phyloP scores from a whole-genome alignment of 2,797 vertebrate species.

The Philypnodon macrostomus region DNA sequence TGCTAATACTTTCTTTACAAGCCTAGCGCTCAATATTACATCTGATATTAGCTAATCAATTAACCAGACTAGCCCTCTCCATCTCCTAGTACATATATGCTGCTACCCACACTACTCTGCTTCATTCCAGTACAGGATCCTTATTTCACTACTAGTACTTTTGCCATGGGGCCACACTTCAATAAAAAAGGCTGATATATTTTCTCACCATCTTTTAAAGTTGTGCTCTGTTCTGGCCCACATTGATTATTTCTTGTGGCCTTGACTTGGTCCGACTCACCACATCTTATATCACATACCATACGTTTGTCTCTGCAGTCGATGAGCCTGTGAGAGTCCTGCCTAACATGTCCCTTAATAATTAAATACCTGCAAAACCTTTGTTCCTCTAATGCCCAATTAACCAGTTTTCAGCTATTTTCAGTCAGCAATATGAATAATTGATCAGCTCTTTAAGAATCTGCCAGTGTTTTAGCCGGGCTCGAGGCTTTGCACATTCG shows the following conservation, averaged over 20 bases:
- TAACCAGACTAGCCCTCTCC: no score
- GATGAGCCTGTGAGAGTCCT: slow-evolving; percentile 50
- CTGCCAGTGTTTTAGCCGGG: slow-evolving; percentile 55
- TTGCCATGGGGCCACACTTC: slow-evolving; percentile 24
- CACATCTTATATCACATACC: slow-evolving; percentile 45
- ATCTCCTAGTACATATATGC: no score
- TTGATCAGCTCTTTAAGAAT: slow-evolving; percentile 73
- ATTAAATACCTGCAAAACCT: slow-evolving; percentile 73
- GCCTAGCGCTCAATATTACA: no score
- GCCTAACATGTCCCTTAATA: slow-evolving; percentile 67
- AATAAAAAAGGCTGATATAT: slow-evolving; percentile 47
- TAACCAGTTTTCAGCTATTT: slow-evolving; percentile 73
- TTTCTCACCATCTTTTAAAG: slow-evolving; percentile 43
- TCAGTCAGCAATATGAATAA: slow-evolving; percentile 72
- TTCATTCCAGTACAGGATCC: slow-evolving; percentile 31
- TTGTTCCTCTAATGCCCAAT: slow-evolving; percentile 82
- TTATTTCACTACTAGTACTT: slow-evolving; percentile 20
- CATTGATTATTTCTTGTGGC: slow-evolving; percentile 42
- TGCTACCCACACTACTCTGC: no score
- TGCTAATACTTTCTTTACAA: no score
- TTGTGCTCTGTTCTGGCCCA: slow-evolving; percentile 33
- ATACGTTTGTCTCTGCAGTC: slow-evolving; percentile 56
- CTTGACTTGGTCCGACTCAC: slow-evolving; percentile 12
- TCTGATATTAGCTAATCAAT: no score
- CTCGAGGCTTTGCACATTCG: slow-evolving; percentile 55